Conservation (phyloP, 2,797 vertebrate species). For the Simalia tracyae region DNA sequence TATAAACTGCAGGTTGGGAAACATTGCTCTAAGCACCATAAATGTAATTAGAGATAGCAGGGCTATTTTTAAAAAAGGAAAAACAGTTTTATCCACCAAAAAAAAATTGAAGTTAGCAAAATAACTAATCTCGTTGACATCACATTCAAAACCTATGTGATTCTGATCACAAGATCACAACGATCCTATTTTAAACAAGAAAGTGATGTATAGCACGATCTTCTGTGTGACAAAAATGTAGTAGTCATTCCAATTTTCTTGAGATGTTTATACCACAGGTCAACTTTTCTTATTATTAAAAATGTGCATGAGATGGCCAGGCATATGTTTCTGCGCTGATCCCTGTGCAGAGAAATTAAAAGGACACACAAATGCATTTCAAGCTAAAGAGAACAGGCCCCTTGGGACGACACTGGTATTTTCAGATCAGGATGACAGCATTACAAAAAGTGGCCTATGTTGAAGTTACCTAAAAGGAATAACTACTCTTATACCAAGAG, state of each 20-base stretch:
- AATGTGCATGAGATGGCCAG: neutral
- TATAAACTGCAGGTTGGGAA: neutral
- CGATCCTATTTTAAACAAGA: fast-evolving
- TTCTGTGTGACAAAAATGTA: neutral
- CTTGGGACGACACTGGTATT: neutral
- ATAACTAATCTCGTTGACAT: slow-evolving; percentile 32
- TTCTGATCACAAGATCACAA: slow-evolving; percentile 3
- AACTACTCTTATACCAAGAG: neutral
- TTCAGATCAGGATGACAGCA: neutral
- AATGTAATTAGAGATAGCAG: neutral
- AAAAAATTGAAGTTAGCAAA: slow-evolving; percentile 30
- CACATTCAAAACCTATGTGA: neutral
- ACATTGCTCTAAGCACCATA: neutral
- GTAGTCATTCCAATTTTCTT: neutral
- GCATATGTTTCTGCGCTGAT: neutral
- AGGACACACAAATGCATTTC: neutral
- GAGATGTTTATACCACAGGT: neutral
- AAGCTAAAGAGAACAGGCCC: neutral
- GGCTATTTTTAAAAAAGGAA: neutral
- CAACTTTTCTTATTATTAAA: neutral
- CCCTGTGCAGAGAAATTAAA: neutral
- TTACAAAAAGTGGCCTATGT: neutral
- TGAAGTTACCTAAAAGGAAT: neutral
- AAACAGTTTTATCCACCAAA: neutral
- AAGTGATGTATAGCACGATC: neutral